Percentiles rank a stretch among this genome's conserved stretches.
Evolutionary conservation across 2,113 vertebrate species (phyloP).

Genomic region (Camarhynchus parvulus): DNA sequence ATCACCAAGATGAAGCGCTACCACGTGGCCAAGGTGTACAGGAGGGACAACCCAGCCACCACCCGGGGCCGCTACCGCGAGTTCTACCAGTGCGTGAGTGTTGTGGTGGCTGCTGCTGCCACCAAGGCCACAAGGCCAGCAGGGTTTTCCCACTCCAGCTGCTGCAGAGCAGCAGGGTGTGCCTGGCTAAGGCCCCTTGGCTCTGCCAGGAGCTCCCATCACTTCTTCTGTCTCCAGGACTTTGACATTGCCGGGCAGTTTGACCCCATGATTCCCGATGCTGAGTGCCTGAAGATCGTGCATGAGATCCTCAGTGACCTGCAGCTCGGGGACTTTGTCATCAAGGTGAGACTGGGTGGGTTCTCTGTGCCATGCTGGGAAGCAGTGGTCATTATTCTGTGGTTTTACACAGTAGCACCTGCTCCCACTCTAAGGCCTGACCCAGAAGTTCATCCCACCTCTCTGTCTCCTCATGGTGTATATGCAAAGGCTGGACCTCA

Average conservation of each 20-base stretch:
- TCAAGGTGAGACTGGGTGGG: conserved; percentile 81
- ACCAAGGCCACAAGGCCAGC: accelerated
- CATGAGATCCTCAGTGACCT: conserved; percentile 91
- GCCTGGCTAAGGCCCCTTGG: background rate
- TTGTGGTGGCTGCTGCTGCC: background rate
- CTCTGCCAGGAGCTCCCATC: background rate
- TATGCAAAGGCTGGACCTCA: background rate
- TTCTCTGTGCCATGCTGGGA: accelerated
- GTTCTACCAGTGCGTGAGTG: conserved; percentile 96
- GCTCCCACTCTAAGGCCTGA: background rate
- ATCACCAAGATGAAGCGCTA: conserved; percentile 94
- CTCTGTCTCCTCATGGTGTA: background rate
- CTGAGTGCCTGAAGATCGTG: conserved; percentile 94
- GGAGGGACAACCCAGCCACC: conserved; percentile 92
- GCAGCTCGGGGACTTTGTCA: conserved; percentile 88
- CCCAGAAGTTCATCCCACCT: background rate
- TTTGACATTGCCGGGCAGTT: conserved; percentile 96
- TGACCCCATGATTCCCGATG: conserved; percentile 95
- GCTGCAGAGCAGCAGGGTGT: background rate
- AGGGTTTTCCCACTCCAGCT: background rate
- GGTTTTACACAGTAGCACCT: background rate
- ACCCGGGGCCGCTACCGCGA: conserved; percentile 91
- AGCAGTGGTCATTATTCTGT: background rate
- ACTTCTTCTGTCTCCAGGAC: conserved; percentile 75
- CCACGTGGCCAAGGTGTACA: conserved; percentile 95